Conservation (phyloP, 2,888 invertebrate genomes). For the Drosophila barbarae region DNA sequence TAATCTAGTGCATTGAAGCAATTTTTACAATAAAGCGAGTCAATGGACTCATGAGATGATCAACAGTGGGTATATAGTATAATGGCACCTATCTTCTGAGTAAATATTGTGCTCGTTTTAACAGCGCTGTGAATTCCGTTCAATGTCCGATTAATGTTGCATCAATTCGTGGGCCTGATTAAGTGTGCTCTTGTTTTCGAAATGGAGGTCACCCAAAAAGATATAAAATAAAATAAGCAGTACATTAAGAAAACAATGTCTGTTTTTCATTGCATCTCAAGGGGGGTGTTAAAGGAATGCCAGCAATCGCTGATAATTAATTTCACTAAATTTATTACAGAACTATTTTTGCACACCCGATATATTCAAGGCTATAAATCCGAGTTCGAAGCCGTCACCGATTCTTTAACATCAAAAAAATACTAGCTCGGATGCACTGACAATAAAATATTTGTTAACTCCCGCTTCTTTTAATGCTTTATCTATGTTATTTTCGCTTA, state of each 20-base stretch:
- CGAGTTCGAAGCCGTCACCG: constrained; percentile 36
- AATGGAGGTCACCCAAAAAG: constrained; percentile 12
- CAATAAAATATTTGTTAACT: constrained; percentile 27
- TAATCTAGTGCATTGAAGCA: constrained; percentile 32
- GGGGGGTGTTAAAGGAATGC: background rate
- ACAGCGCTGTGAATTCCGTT: constrained; percentile 19
- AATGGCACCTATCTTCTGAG: constrained; percentile 21
- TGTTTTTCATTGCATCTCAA: background rate
- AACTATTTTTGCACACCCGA: constrained; percentile 25
- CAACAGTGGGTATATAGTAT: constrained; percentile 19
- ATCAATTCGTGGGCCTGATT: constrained; percentile 4
- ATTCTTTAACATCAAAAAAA: constrained; percentile 25
- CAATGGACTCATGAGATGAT: constrained; percentile 29
- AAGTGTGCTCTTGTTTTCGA: constrained; percentile 4
- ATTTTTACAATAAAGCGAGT: constrained; percentile 38
- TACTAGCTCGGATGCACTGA: constrained; percentile 22
- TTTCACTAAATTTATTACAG: constrained; percentile 40
- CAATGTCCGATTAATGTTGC: constrained; percentile 14
- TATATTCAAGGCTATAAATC: constrained; percentile 17
- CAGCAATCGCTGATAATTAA: constrained; percentile 6
- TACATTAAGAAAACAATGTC: background rate
- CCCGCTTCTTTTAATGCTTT: constrained; percentile 14
- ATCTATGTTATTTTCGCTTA: constrained; percentile 18
- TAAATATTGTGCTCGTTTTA: constrained; percentile 15
- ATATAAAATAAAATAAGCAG: constrained; percentile 5